Evolutionary conservation across 2,888 invertebrate species (phyloP).

Genomic region (Muscina levida): DNA sequence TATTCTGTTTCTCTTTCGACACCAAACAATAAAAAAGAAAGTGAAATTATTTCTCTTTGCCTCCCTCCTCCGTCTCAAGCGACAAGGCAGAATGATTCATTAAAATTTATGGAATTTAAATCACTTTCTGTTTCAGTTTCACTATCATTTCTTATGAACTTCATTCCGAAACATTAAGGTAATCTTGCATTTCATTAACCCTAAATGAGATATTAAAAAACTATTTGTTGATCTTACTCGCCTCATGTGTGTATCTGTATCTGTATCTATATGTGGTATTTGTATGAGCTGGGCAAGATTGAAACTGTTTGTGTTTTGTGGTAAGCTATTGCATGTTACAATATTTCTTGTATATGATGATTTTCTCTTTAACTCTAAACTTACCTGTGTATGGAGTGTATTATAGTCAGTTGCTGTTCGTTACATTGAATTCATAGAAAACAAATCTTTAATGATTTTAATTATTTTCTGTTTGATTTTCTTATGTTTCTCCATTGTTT

Average conservation of each 20-base stretch:
- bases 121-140: constrained; percentile 58
- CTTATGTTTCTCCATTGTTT: constrained; percentile 23
- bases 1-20: constrained; percentile 4
- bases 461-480: constrained; percentile 39
- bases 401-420: too few relatives aligned
- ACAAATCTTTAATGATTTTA: constrained; percentile 40
- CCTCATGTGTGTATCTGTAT: constrained; percentile 38
- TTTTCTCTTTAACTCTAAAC: constrained; percentile 2
- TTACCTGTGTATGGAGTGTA: background rate
- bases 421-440: background rate
- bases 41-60: constrained; percentile 51
- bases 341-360: background rate
- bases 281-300: constrained; percentile 20
- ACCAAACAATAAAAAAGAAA: constrained; percentile 47
- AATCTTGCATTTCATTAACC: constrained; percentile 54
- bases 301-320: background rate
- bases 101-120: constrained; percentile 50
- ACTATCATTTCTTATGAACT: constrained; percentile 57
- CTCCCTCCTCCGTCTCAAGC: background rate
- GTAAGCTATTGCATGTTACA: background rate
- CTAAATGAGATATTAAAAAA: constrained; percentile 55
- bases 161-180: constrained; percentile 14
- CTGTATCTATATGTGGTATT: constrained; percentile 48
- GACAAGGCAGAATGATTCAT: constrained; percentile 40
- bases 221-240: too few relatives aligned